Evolutionary conservation across 2,797 vertebrate species (phyloP).

Genomic region (Melanotaenia maccullochi): DNA sequence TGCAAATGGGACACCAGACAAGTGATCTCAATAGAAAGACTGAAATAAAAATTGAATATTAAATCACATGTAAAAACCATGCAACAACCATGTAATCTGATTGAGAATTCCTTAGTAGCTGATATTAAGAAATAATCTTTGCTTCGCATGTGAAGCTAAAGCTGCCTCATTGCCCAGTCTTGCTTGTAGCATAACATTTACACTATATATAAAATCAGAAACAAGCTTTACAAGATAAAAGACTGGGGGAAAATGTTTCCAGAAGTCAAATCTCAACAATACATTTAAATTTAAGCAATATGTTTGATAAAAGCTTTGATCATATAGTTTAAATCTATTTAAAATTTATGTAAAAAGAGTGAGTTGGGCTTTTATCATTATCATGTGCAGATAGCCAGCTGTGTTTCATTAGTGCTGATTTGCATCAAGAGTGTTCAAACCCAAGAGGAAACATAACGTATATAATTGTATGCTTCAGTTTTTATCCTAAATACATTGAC

Average conservation of each 20-base stretch:
- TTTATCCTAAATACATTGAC: conserved; percentile 35
- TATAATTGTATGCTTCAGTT: conserved; percentile 40
- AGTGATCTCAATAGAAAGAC: conserved; percentile 6
- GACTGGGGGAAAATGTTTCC: background rate
- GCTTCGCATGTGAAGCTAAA: background rate
- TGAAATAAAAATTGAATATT: background rate
- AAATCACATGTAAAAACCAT: background rate
- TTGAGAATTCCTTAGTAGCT: background rate
- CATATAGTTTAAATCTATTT: conserved; percentile 9
- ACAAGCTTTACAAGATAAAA: background rate
- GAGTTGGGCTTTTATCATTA: conserved; percentile 35
- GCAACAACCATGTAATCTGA: background rate
- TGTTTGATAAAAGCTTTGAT: background rate
- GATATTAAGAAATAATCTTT: background rate
- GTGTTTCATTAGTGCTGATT: conserved; percentile 62
- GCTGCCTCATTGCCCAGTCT: too few species aligned
- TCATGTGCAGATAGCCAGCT: conserved; percentile 29
- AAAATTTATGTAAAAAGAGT: background rate
- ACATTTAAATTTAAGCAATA: background rate
- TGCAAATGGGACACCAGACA: conserved; percentile 1
- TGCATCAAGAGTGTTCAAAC: conserved; percentile 60
- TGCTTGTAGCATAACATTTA: background rate
- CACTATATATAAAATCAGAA: too few species aligned
- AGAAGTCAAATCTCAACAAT: background rate
- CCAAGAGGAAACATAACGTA: conserved; percentile 27